Percentiles rank a stretch among this genome's conserved stretches.
Evolutionary conservation across 2,797 vertebrate species (phyloP).

Genomic region (Pygocentrus nattereri): DNA sequence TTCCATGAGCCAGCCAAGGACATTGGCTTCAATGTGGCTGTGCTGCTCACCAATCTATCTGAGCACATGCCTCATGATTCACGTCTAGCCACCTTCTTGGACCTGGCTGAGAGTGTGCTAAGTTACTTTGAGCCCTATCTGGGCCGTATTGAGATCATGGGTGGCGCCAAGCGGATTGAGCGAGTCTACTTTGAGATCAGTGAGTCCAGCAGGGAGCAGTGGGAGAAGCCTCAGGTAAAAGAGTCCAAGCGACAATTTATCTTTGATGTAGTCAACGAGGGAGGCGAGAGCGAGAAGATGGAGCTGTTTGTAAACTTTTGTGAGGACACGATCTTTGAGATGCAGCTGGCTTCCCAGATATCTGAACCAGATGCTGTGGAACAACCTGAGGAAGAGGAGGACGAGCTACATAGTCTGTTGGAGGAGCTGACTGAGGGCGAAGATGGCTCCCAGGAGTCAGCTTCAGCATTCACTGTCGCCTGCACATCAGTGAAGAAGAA

Average conservation of each 20-base stretch:
- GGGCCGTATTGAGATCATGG: slow-evolving; percentile 98
- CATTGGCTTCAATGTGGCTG: slow-evolving; percentile 97
- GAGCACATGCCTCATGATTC: slow-evolving; percentile 98
- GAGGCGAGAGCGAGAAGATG: slow-evolving; percentile 98
- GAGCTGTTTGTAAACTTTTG: slow-evolving; percentile 99
- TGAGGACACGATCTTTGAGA: slow-evolving; percentile 99
- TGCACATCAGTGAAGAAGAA: slow-evolving; percentile 85
- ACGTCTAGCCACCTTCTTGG: slow-evolving; percentile 88
- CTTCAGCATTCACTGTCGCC: slow-evolving; percentile 89
- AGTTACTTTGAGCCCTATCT: slow-evolving; percentile 97
- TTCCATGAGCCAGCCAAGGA: slow-evolving; percentile 94
- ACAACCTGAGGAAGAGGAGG: slow-evolving; percentile 85
- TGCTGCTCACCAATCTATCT: slow-evolving; percentile 94
- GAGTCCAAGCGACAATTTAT: slow-evolving; percentile 99
- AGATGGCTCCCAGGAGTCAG: slow-evolving; percentile 82
- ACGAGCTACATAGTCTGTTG: slow-evolving; percentile 76
- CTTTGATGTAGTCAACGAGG: slow-evolving; percentile 99
- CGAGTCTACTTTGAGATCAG: slow-evolving; percentile 99
- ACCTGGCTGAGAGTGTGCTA: slow-evolving; percentile 92
- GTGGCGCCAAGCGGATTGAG: slow-evolving; percentile 96
- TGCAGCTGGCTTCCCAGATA: slow-evolving; percentile 98
- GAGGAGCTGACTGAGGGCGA: slow-evolving; percentile 81
- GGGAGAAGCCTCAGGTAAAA: slow-evolving; percentile 99
- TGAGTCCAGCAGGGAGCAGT: slow-evolving; percentile 95
- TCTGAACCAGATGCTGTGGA: slow-evolving; percentile 89